Evolutionary conservation across 1,140 invertebrate species (phyloP), one percentile per base, ranked within the genome.

Genomic region (Megathymus violae): DNA sequence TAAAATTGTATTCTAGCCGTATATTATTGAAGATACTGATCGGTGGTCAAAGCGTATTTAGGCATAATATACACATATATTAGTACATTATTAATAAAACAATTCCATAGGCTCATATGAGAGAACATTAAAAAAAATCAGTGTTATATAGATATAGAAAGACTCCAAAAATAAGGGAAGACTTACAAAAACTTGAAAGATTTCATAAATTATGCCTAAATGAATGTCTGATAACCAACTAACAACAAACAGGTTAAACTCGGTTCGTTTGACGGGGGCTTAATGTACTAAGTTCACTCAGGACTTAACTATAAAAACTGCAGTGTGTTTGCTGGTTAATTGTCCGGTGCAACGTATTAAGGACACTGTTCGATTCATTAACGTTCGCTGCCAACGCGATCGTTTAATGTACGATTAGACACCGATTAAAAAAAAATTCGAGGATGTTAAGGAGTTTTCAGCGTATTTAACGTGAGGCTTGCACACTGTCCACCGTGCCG

Each of bases 241-340:
- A n/a, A n/a, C n/a, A 9, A 31, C 3, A 4, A 31, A 31, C 4
- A n/a, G 27, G 27, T 31, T 4, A 31, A 7, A 7, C 7, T 71
- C 68, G 65, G 69, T 67, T 71, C 51, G 68, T 69, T 61, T 71
- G 68, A 63, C 43, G 41, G 65, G 63, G 65, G 71, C 68, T 69
- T 71, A 69, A 25, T 50, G 16, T 19, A 52, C 38, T 56, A 54
- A 54, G 51, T 22, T 56, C 22, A 16, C 7, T 7, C 22, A 43
- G 38, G 52, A 56, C 52, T 56, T 25, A 43, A 56, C 22, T 43
- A 31, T 11, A 16, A 41, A 10, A 34, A 38, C 0, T 47, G n/a
- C n/a, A 47, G 25, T 16, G 52, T 56, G 52, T 56, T 56, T 56
- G 38, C 41, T 14, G 31, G 38, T 41, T 43, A 25, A 11, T 41